A percentile compares a stretch with the other conserved stretches of the same genome.
phyloP scores from a whole-genome alignment of 2,888 invertebrate species.

The Amphipyra berbera region DNA sequence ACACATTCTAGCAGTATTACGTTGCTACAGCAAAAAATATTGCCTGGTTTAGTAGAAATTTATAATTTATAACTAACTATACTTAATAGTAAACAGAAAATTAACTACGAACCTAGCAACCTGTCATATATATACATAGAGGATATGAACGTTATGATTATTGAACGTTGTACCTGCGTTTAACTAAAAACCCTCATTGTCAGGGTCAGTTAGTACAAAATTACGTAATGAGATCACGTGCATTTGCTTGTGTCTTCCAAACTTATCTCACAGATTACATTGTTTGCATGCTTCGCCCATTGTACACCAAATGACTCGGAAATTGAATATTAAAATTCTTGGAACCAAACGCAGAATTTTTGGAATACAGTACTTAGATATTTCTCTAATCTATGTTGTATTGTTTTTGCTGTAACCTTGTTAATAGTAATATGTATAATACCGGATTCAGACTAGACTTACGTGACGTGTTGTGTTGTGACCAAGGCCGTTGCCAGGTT shows the following conservation, averaged over 20 bases:
- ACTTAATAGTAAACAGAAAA: too few relatives aligned
- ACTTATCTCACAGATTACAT: constrained; percentile 80
- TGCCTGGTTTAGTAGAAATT: too few relatives aligned
- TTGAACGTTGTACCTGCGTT: background rate
- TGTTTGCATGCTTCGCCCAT: constrained; percentile 79
- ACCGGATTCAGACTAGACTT: too few relatives aligned
- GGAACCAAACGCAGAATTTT: constrained; percentile 20
- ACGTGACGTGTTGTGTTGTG: too few relatives aligned
- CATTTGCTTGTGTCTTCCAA: constrained; percentile 59
- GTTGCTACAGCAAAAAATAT: too few relatives aligned
- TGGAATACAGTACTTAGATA: constrained; percentile 7
- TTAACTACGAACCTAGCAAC: too few relatives aligned
- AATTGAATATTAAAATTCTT: constrained; percentile 60
- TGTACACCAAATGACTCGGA: constrained; percentile 70
- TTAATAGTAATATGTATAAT: background rate
- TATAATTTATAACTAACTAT: too few relatives aligned
- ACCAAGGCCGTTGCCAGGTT: too few relatives aligned
- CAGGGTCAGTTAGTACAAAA: constrained; percentile 64
- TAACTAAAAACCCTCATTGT: constrained; percentile 31
- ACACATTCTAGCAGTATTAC: too few relatives aligned
- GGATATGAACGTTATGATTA: too few relatives aligned
- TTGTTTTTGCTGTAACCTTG: background rate
- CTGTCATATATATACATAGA: too few relatives aligned
- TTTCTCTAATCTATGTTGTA: constrained; percentile 1
- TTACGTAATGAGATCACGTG: constrained; percentile 72